Evolutionary conservation across 2,797 vertebrate genomes (phyloP).

Genomic region (Hapalemur alaotrensis): DNA sequence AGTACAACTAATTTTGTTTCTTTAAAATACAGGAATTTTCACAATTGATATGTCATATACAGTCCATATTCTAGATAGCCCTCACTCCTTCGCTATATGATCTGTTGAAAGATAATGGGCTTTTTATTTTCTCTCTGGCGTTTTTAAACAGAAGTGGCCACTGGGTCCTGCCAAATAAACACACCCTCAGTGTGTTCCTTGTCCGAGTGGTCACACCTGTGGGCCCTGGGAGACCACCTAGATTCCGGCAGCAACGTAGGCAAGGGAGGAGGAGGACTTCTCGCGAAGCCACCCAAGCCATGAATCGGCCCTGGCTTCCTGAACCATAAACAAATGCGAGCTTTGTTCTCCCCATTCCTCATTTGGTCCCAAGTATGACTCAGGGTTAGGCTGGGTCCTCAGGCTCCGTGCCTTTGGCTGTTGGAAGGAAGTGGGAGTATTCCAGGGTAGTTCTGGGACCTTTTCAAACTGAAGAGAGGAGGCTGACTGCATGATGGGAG

Average conservation of each 20-base stretch:
- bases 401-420: slow-evolving; percentile 82
- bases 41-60: background rate
- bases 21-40: slow-evolving; percentile 25
- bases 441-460: slow-evolving; percentile 80
- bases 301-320: slow-evolving; percentile 86
- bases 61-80: background rate
- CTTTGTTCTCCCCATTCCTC: slow-evolving; percentile 87
- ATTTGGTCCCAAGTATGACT: slow-evolving; percentile 86
- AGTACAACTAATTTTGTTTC: slow-evolving; percentile 25
- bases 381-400: slow-evolving; percentile 87
- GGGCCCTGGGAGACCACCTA: slow-evolving; percentile 29
- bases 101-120: slow-evolving; percentile 50
- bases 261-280: slow-evolving; percentile 76
- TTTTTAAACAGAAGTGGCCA: slow-evolving; percentile 39
- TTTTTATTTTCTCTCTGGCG: slow-evolving; percentile 51
- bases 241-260: background rate
- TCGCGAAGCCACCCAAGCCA: slow-evolving; percentile 79
- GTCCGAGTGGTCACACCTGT: slow-evolving; percentile 60
- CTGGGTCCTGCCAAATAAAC: slow-evolving; percentile 47
- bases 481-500: slow-evolving; percentile 87
- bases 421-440: slow-evolving; percentile 86
- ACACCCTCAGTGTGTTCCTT: slow-evolving; percentile 49
- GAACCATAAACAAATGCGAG: slow-evolving; percentile 87
- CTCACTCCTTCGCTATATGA: background rate
- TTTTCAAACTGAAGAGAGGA: slow-evolving; percentile 82